Conservation (phyloP, 2,797 vertebrate species). For the Lepidocolaptes lacrymiger region DNA sequence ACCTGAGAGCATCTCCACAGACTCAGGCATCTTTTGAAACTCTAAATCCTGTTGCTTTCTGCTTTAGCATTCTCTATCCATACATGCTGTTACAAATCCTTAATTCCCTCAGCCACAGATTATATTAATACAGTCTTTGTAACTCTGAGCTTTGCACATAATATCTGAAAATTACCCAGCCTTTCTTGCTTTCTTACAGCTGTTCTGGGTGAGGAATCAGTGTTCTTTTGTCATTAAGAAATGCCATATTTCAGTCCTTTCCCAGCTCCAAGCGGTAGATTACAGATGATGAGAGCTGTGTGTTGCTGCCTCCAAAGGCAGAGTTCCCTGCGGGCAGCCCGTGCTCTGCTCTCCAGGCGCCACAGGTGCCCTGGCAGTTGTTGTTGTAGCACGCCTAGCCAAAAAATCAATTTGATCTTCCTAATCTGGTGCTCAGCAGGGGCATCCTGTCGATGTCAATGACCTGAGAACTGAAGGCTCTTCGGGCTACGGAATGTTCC, state of each 20-base stretch:
- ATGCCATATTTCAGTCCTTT: background rate
- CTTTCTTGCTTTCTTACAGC: background rate
- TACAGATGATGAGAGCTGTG: background rate
- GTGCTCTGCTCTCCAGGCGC: background rate
- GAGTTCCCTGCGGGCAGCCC: background rate
- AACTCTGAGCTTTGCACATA: background rate
- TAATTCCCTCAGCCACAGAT: background rate
- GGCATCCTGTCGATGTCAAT: background rate
- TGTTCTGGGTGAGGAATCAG: background rate
- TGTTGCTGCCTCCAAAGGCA: background rate
- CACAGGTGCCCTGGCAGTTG: background rate
- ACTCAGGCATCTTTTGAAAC: background rate
- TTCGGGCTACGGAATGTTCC: background rate
- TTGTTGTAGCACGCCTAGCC: background rate
- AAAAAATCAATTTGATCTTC: background rate
- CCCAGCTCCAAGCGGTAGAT: background rate
- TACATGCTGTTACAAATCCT: background rate
- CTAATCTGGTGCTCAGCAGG: background rate
- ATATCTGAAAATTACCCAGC: background rate
- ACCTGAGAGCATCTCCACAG: background rate
- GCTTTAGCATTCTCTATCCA: background rate
- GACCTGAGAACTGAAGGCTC: background rate
- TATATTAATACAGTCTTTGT: background rate
- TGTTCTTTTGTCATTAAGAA: background rate
- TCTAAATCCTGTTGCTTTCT: background rate